These are phyloP conservation scores for Venturia canescens DNA, from an alignment of 1,140 invertebrate genomes.

Conservation along the genomic window DNA sequence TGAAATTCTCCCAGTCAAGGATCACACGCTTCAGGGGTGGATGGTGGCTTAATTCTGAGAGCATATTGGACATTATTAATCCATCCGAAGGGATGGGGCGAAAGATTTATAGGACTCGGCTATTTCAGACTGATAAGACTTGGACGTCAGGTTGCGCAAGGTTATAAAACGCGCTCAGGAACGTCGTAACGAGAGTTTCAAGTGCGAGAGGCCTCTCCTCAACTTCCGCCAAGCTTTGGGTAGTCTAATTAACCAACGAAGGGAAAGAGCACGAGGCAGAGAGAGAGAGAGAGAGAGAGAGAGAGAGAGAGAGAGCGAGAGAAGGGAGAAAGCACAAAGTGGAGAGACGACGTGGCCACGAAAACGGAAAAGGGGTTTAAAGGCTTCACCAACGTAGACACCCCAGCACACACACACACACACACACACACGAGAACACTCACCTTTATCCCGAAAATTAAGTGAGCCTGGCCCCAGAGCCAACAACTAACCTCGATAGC, in stretches of 20 bases:
- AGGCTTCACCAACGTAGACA: neutral
- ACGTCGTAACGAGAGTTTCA: slow-evolving; percentile 31
- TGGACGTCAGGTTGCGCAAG: slow-evolving; percentile 23
- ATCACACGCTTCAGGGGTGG: no score
- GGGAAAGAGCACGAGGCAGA: slow-evolving; percentile 48
- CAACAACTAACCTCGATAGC: slow-evolving; percentile 45
- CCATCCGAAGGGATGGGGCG: neutral
- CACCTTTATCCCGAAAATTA: slow-evolving; percentile 59
- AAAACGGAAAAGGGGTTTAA: slow-evolving; percentile 27
- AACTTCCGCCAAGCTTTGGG: slow-evolving; percentile 45
- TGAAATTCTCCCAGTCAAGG: no score
- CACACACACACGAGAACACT: no score
- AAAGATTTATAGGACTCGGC: slow-evolving; percentile 6
- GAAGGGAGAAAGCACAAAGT: neutral
- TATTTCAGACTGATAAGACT: slow-evolving; percentile 3
- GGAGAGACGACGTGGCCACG: neutral
- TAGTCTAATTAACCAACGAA: slow-evolving; percentile 58
- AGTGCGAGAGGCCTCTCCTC: slow-evolving; percentile 21
- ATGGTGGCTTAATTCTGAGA: slow-evolving; percentile 30
- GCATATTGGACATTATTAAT: slow-evolving; percentile 20
- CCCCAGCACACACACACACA: neutral
- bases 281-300: neutral
- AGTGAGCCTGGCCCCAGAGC: slow-evolving; percentile 41
- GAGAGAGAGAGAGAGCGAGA: neutral
- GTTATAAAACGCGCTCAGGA: slow-evolving; percentile 26